A percentile compares a stretch with the other conserved stretches of the same genome.
These are phyloP conservation scores for Habropoda laboriosa DNA, from an alignment of 1,140 invertebrate species.

Conservation along the genomic window DNA sequence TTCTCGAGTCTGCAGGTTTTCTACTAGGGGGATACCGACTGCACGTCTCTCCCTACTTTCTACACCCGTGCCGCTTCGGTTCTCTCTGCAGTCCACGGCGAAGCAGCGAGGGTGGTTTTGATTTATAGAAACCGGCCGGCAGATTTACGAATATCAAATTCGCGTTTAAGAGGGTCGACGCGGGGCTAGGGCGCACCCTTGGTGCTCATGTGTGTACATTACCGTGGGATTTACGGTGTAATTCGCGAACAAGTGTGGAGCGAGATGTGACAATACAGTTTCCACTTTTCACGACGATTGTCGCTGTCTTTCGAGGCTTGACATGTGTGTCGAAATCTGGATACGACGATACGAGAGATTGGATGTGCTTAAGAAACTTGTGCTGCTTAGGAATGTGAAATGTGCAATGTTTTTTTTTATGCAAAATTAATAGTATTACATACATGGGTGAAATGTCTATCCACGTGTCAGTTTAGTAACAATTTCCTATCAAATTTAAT, in stretches of 20 bases:
- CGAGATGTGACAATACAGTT: too few species aligned
- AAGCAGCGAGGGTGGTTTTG: slow-evolving; percentile 76
- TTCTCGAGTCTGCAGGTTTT: slow-evolving; percentile 40
- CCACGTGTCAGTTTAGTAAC: too few species aligned
- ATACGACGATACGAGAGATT: too few species aligned
- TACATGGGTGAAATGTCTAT: too few species aligned
- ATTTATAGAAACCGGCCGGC: slow-evolving; percentile 79
- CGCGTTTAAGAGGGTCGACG: slow-evolving; percentile 75
- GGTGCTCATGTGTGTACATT: slow-evolving; percentile 71
- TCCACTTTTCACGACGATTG: too few species aligned
- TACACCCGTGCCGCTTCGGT: not conserved
- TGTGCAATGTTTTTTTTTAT: too few species aligned
- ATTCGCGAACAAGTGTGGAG: slow-evolving; percentile 57
- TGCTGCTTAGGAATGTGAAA: too few species aligned
- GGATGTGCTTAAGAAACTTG: too few species aligned
- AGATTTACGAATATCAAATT: slow-evolving; percentile 82
- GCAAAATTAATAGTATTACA: too few species aligned
- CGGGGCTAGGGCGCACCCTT: slow-evolving; percentile 61
- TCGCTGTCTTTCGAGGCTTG: too few species aligned
- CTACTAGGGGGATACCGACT: slow-evolving; percentile 4
- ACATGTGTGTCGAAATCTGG: too few species aligned
- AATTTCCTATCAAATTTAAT: too few species aligned
- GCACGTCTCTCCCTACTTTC: not conserved
- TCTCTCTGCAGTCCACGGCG: slow-evolving; percentile 40
- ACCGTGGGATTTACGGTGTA: slow-evolving; percentile 68